phyloP scores from a whole-genome alignment of 2,113 vertebrate genomes.

The Scopus umbretta region DNA sequence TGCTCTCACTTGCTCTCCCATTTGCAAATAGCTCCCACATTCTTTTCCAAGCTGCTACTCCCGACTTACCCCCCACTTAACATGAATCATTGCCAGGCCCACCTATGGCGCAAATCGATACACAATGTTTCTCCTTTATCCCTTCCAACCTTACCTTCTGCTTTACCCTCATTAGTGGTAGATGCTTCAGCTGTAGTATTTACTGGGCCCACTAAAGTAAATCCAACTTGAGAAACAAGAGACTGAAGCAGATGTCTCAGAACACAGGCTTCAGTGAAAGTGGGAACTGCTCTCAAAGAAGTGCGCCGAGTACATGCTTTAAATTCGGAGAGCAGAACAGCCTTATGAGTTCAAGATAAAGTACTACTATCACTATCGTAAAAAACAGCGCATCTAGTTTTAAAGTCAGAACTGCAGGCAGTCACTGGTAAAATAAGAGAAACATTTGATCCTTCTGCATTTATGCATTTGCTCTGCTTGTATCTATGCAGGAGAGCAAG shows the following conservation, averaged over 20 bases:
- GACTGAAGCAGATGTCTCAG: neutral
- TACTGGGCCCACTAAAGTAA: neutral
- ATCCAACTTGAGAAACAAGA: neutral
- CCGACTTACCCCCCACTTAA: neutral
- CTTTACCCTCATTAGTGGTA: neutral
- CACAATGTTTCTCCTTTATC: neutral
- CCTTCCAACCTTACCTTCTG: neutral
- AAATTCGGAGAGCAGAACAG: neutral
- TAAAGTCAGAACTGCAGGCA: neutral
- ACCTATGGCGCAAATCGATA: neutral
- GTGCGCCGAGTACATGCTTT: neutral
- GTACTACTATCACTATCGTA: neutral
- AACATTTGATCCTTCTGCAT: neutral
- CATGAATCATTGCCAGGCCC: neutral
- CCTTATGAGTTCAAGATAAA: neutral
- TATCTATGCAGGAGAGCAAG: neutral
- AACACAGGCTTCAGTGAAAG: neutral
- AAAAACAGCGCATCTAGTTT: neutral
- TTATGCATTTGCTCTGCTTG: neutral
- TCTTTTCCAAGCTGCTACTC: slow-evolving; percentile 27
- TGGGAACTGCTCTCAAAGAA: neutral
- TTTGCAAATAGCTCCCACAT: slow-evolving; percentile 11
- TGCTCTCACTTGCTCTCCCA: neutral
- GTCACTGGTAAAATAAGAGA: neutral
- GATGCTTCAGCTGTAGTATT: neutral